Evolutionary conservation across 2,888 invertebrate genomes (phyloP).

Genomic region (Andrena dorsata): DNA sequence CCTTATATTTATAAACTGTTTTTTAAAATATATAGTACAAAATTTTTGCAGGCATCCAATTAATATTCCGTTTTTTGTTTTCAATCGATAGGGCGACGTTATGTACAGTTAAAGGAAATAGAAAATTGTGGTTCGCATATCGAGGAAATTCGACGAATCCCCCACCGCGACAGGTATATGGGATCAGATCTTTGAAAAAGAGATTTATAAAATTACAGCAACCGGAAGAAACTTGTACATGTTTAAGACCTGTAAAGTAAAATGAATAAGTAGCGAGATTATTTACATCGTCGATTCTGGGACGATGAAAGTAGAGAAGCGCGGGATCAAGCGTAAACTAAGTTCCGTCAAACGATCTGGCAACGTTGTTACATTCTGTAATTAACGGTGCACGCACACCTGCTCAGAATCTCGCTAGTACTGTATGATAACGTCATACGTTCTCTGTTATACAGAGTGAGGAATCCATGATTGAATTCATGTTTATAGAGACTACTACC

Average conservation of each 20-base stretch:
- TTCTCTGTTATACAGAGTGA: slow-evolving; percentile 13
- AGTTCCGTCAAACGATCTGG: neutral
- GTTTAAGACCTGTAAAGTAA: slow-evolving; percentile 38
- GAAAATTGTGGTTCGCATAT: slow-evolving; percentile 5
- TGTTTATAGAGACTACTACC: slow-evolving; percentile 32
- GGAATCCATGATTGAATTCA: slow-evolving; percentile 23
- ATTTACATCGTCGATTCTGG: slow-evolving; percentile 24
- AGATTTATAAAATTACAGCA: neutral
- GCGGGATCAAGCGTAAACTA: neutral
- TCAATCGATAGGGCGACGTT: slow-evolving; percentile 2
- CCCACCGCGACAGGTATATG: neutral
- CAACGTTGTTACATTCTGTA: neutral
- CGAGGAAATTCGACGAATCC: slow-evolving; percentile 2
- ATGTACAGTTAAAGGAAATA: slow-evolving; percentile 17
- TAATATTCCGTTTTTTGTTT: slow-evolving; percentile 15
- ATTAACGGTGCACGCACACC: slow-evolving; percentile 22
- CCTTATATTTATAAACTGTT: slow-evolving; percentile 34
- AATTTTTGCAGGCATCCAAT: slow-evolving; percentile 24
- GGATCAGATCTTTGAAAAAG: slow-evolving; percentile 6
- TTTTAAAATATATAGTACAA: slow-evolving; percentile 29
- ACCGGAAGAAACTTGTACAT: slow-evolving; percentile 11
- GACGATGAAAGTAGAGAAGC: neutral
- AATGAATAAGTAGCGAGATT: slow-evolving; percentile 31
- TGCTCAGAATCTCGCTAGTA: slow-evolving; percentile 6
- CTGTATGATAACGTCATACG: slow-evolving; percentile 12